These are phyloP conservation scores for Hecatera dysodea DNA, from an alignment of 2,888 invertebrate genomes.

Conservation along the genomic window DNA sequence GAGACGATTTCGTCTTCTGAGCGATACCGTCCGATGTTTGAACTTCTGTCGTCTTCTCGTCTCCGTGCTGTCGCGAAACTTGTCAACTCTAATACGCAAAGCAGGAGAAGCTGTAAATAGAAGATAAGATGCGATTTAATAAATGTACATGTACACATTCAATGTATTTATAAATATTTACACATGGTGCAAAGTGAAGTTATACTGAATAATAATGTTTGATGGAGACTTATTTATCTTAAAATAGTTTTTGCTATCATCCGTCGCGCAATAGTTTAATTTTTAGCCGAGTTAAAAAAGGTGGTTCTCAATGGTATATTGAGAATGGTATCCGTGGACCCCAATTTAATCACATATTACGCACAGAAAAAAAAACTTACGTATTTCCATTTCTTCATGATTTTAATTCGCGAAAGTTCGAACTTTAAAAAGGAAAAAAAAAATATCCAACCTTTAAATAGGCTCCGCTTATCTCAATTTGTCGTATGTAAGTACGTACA, in stretches of 20 bases:
- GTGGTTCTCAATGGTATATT: no score
- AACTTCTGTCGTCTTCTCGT: not conserved
- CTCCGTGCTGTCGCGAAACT: constrained; percentile 10
- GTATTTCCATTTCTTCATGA: constrained; percentile 30
- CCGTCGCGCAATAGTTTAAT: no score
- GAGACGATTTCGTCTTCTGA: not conserved
- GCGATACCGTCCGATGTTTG: not conserved
- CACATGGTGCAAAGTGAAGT: no score
- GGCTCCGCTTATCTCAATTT: constrained; percentile 5
- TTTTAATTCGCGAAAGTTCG: not conserved
- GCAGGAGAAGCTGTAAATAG: constrained; percentile 27
- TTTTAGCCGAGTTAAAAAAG: no score
- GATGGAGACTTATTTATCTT: no score
- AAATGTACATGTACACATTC: not conserved
- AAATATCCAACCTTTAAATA: constrained; percentile 4
- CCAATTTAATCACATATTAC: no score
- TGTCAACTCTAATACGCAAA: constrained; percentile 15
- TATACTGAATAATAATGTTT: no score
- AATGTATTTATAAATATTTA: no score
- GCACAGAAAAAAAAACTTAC: constrained; percentile 20
- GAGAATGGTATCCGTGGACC: not conserved
- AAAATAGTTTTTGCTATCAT: no score
- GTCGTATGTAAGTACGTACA: no score
- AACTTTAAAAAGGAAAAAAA: not conserved
- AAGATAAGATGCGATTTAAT: not conserved